Evolutionary conservation across 2,113 vertebrate genomes (phyloP).

Genomic region (Anhinga rufa): DNA sequence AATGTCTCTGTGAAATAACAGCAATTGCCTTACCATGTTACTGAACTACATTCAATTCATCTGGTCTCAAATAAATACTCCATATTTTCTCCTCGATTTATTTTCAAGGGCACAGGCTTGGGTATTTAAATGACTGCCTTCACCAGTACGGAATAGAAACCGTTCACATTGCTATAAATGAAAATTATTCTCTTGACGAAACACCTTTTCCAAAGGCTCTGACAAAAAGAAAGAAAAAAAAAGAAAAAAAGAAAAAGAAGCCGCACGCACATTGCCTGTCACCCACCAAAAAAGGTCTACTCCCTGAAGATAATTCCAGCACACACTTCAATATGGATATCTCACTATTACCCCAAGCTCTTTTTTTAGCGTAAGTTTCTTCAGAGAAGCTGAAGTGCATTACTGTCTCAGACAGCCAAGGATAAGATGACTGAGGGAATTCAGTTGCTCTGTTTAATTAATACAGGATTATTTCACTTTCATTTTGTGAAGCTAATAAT

Average conservation of each 20-base stretch:
- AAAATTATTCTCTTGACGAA: conserved; percentile 43
- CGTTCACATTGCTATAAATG: conserved; percentile 22
- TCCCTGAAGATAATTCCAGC: conserved; percentile 27
- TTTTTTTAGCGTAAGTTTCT: conserved; percentile 42
- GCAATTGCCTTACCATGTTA: conserved; percentile 16
- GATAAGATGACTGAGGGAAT: conserved; percentile 72
- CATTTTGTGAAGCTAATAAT: conserved; percentile 78
- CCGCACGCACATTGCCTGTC: background rate
- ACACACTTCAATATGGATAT: conserved; percentile 4
- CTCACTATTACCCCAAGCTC: conserved; percentile 9
- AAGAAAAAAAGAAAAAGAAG: background rate
- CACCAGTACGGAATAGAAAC: conserved; percentile 37
- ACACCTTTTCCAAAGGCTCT: conserved; percentile 44
- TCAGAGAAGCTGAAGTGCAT: conserved; percentile 30
- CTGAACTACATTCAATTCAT: conserved; percentile 27
- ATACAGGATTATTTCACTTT: conserved; percentile 81
- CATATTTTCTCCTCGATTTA: conserved; percentile 56
- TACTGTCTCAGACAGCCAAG: conserved; percentile 64
- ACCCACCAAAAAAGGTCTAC: conserved; percentile 17
- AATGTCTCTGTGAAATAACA: background rate
- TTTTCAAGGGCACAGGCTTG: conserved; percentile 57
- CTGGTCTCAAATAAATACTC: conserved; percentile 19
- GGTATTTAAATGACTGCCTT: conserved; percentile 67
- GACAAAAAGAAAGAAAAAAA: conserved; percentile 29
- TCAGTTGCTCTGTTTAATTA: conserved; percentile 78